Evolutionary conservation across 2,888 invertebrate genomes (phyloP).

Genomic region (Himalopsyche kuldschensis): DNA sequence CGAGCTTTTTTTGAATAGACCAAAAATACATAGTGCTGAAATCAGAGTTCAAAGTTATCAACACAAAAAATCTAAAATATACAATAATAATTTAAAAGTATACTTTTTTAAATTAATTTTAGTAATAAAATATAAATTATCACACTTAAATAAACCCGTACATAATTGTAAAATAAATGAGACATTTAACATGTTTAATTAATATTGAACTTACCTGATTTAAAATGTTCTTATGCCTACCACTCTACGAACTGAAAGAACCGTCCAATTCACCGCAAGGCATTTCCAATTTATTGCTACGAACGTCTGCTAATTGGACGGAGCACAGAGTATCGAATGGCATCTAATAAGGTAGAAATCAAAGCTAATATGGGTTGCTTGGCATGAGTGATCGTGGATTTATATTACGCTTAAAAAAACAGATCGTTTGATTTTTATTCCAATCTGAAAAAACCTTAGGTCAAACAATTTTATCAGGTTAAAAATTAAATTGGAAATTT

Average conservation of each 20-base stretch:
- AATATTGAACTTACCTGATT: background rate
- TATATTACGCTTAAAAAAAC: background rate
- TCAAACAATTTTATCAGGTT: no score
- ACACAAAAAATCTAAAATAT: no score
- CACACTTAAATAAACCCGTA: no score
- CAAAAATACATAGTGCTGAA: no score
- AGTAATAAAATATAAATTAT: no score
- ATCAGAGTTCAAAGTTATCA: no score
- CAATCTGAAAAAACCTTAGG: background rate
- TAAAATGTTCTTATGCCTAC: background rate
- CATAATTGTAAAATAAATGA: no score
- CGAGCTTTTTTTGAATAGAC: no score
- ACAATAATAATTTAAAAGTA: no score
- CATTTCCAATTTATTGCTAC: conserved; percentile 7
- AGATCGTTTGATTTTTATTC: background rate
- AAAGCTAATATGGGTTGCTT: background rate
- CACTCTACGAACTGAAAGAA: background rate
- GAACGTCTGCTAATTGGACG: conserved; percentile 4
- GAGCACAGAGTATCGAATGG: background rate
- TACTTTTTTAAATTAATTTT: no score
- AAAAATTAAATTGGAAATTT: no score
- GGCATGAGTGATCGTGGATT: background rate
- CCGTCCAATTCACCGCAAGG: background rate
- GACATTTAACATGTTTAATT: no score
- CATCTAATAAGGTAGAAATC: background rate